These are phyloP conservation scores for Xenentodon cancila DNA, from an alignment of 2,797 vertebrate species.

Conservation along the genomic window DNA sequence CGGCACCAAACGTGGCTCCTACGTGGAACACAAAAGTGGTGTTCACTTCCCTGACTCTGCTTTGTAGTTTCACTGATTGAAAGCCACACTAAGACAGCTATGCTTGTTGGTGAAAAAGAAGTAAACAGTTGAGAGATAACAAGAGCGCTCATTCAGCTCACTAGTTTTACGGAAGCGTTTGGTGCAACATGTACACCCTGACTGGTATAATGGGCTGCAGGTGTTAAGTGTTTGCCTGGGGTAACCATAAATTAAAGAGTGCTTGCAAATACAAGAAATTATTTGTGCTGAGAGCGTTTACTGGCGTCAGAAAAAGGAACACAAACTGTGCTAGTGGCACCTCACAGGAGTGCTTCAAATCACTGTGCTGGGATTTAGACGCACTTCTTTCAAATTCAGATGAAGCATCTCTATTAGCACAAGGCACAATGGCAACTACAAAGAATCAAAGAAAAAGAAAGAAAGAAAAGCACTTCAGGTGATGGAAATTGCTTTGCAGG, in stretches of 20 bases:
- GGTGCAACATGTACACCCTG: constrained; percentile 10
- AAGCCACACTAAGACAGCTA: too few species aligned
- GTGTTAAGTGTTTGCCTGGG: constrained; percentile 35
- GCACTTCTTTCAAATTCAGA: constrained; percentile 38
- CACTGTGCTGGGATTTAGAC: constrained; percentile 28
- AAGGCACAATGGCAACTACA: constrained; percentile 1
- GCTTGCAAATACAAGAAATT: constrained; percentile 39
- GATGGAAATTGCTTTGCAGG: constrained; percentile 35
- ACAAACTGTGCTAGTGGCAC: constrained; percentile 39
- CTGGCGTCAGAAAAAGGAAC: constrained; percentile 32
- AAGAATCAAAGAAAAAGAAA: neutral
- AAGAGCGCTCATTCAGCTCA: neutral
- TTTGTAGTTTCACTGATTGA: too few species aligned
- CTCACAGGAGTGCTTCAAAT: constrained; percentile 40
- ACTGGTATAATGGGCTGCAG: constrained; percentile 41
- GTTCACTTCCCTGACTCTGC: too few species aligned
- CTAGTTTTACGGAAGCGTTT: constrained; percentile 8
- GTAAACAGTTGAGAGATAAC: too few species aligned
- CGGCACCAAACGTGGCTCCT: too few species aligned
- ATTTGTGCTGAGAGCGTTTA: constrained; percentile 47
- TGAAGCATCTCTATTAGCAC: constrained; percentile 29
- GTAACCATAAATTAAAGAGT: constrained; percentile 32
- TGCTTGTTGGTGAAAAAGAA: too few species aligned
- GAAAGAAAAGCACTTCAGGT: constrained; percentile 21
- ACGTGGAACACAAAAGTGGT: too few species aligned